A percentile compares a stretch with the other conserved stretches of the same genome.
These are phyloP conservation scores for Psilopogon haemacephalus DNA, from an alignment of 2,113 vertebrate genomes.

Conservation along the genomic window DNA sequence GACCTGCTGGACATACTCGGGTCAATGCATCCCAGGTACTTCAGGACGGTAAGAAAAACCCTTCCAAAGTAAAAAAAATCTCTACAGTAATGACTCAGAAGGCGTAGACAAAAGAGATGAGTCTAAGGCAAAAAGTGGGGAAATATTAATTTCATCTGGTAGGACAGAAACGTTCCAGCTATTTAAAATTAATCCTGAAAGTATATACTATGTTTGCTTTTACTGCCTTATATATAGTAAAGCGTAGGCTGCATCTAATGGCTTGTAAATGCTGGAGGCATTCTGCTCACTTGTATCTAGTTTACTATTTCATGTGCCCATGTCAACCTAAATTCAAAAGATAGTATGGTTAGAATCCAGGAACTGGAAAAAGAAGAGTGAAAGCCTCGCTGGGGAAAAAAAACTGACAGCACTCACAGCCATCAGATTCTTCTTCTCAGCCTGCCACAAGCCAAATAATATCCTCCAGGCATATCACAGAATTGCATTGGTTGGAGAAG, in stretches of 20 bases:
- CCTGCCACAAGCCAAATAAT: background rate
- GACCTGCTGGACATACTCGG: background rate
- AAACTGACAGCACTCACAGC: background rate
- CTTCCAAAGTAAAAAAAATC: background rate
- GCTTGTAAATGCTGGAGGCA: background rate
- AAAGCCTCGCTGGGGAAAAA: background rate
- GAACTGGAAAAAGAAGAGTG: background rate
- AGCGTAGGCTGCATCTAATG: constrained; percentile 35
- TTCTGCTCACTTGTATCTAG: constrained; percentile 10
- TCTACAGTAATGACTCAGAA: background rate
- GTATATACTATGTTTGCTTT: constrained; percentile 25
- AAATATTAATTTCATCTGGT: background rate
- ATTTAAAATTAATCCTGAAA: background rate
- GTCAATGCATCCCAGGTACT: background rate
- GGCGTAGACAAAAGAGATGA: background rate
- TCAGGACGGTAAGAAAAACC: background rate
- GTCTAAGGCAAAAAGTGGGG: background rate
- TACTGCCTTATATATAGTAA: constrained; percentile 28
- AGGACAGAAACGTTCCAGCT: background rate
- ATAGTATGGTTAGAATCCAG: background rate
- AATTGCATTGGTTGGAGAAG: too few relatives aligned
- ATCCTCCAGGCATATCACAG: background rate
- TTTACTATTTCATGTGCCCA: constrained; percentile 12
- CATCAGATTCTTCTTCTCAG: background rate
- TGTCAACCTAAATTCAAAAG: background rate